phyloP scores from a whole-genome alignment of 2,113 vertebrate genomes.

The Dicerorhinus sumatrensis region DNA sequence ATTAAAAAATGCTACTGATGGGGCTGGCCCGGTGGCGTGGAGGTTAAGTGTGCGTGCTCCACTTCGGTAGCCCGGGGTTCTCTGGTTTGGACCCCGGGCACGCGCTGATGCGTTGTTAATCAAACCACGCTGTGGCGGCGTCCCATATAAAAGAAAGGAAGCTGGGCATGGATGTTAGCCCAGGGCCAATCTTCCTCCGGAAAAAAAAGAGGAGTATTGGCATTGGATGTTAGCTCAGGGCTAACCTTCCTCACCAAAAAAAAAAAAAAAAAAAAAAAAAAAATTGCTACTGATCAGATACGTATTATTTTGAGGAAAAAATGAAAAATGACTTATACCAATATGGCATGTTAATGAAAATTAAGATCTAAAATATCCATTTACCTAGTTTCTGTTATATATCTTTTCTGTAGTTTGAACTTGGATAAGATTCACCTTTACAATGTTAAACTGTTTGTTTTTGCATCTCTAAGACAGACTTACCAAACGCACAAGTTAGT shows the following conservation, averaged over 20 bases:
- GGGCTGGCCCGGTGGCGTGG: too few relatives aligned
- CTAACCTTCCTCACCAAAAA: too few relatives aligned
- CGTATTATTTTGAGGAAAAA: slow-evolving; percentile 46
- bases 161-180: too few relatives aligned
- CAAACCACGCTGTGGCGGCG: too few relatives aligned
- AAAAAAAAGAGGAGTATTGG: too few relatives aligned
- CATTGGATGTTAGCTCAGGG: too few relatives aligned
- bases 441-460: slow-evolving; percentile 1
- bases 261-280: background rate
- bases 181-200: too few relatives aligned
- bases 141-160: too few relatives aligned
- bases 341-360: slow-evolving; percentile 1
- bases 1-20: background rate
- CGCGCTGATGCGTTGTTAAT: too few relatives aligned
- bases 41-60: too few relatives aligned
- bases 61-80: too few relatives aligned
- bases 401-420: slow-evolving; percentile 20
- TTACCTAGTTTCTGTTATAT: background rate
- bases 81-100: too few relatives aligned
- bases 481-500: slow-evolving; percentile 46
- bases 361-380: background rate
- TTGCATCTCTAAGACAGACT: slow-evolving; percentile 51
- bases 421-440: slow-evolving; percentile 35
- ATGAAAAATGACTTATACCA: background rate
- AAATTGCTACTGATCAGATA: background rate